phyloP scores from a whole-genome alignment of 2,888 invertebrate species.

The Achlya flavicornis region DNA sequence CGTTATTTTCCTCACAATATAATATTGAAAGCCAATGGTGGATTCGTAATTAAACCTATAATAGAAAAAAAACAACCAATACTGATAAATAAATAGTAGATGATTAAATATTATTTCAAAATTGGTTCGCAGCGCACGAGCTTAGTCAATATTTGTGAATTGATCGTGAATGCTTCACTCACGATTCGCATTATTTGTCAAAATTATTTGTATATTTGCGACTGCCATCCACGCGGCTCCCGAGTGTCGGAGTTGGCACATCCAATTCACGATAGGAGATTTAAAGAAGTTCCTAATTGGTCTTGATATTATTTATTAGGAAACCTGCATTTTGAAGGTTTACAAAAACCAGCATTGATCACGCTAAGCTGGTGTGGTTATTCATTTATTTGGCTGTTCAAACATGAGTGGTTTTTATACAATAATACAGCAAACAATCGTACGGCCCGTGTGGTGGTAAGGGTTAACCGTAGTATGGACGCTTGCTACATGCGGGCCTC shows the following conservation, averaged over 20 bases:
- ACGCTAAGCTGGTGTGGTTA: background rate
- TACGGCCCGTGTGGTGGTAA: too few relatives aligned
- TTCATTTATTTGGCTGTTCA: background rate
- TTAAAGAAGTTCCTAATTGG: background rate
- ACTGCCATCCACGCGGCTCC: background rate
- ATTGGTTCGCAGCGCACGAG: background rate
- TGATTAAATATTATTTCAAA: background rate
- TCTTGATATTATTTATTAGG: background rate
- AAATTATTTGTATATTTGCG: background rate
- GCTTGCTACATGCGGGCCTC: too few relatives aligned
- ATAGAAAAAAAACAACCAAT: too few relatives aligned
- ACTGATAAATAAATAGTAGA: too few relatives aligned
- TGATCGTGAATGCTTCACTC: background rate
- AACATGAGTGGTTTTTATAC: background rate
- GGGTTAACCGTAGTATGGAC: too few relatives aligned
- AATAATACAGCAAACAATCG: too few relatives aligned
- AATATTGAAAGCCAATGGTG: too few relatives aligned
- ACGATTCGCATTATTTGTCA: background rate
- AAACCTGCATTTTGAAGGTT: background rate
- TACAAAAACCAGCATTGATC: background rate
- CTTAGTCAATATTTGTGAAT: background rate
- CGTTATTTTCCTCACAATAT: too few relatives aligned
- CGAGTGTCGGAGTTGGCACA: background rate
- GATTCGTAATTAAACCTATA: too few relatives aligned
- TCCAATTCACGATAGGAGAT: background rate